phyloP scores from a whole-genome alignment of 1,140 invertebrate species.

The Orchesella cincta region DNA sequence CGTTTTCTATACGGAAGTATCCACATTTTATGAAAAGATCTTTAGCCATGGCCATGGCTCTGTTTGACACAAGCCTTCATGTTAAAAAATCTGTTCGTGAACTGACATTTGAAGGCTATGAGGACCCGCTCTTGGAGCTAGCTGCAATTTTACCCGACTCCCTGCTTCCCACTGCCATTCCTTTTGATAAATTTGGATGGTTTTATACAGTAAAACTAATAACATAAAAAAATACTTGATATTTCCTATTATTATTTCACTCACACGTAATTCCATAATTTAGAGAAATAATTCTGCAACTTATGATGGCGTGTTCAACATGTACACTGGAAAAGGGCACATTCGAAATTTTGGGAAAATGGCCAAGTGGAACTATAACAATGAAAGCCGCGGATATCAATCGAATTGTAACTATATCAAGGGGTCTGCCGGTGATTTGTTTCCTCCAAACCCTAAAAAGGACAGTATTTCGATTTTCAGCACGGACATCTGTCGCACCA shows the following conservation, averaged over 20 bases:
- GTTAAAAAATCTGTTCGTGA: conserved; percentile 69
- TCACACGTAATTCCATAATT: no score
- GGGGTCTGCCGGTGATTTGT: conserved; percentile 75
- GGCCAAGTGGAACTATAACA: conserved; percentile 66
- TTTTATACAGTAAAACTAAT: no score
- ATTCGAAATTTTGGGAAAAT: conserved; percentile 67
- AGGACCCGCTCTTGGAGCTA: conserved; percentile 68
- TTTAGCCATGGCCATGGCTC: conserved; percentile 39
- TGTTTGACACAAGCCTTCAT: conserved; percentile 58
- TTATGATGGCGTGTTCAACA: conserved; percentile 74
- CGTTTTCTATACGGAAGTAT: conserved; percentile 60
- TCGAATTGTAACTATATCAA: conserved; percentile 66
- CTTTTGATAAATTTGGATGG: conserved; percentile 74
- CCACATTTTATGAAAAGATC: conserved; percentile 41
- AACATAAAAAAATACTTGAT: no score
- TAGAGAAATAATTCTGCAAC: conserved; percentile 70
- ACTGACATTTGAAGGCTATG: conserved; percentile 75
- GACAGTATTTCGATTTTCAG: conserved; percentile 55
- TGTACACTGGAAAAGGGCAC: conserved; percentile 68
- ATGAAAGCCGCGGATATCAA: conserved; percentile 60
- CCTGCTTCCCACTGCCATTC: conserved; percentile 60
- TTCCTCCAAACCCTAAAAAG: conserved; percentile 62
- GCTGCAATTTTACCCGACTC: conserved; percentile 62
- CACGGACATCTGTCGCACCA: conserved; percentile 55
- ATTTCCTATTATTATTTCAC: no score